Conservation (phyloP, 2,113 vertebrate genomes). For the Coreoperca whiteheadi region DNA sequence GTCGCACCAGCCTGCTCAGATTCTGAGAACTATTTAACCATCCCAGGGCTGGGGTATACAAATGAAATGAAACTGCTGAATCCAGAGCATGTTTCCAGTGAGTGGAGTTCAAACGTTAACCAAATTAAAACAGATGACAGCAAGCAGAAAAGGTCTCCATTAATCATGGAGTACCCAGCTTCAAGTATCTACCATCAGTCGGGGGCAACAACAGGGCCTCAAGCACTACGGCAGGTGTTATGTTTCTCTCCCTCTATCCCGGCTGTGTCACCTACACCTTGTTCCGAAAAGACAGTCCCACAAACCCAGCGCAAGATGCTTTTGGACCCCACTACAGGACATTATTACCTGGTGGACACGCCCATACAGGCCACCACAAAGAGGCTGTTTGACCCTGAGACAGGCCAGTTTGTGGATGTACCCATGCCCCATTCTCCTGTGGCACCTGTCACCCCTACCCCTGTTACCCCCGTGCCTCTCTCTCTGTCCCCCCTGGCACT, state of each 20-base stretch:
- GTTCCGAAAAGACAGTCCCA: conserved; percentile 57
- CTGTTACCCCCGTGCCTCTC: conserved; percentile 77
- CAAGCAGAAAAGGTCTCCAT: conserved; percentile 67
- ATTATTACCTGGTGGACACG: conserved; percentile 95
- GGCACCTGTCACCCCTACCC: conserved; percentile 70
- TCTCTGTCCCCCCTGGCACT: conserved; percentile 78
- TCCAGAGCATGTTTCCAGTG: conserved; percentile 34
- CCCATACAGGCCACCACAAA: conserved; percentile 88
- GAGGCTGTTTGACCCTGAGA: conserved; percentile 94
- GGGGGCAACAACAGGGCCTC: conserved; percentile 67
- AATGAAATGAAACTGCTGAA: conserved; percentile 63
- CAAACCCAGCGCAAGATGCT: conserved; percentile 94
- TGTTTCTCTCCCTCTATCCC: conserved; percentile 85
- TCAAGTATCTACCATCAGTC: conserved; percentile 84
- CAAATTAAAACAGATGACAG: conserved; percentile 42
- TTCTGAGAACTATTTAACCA: conserved; percentile 90
- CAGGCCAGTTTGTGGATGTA: conserved; percentile 95
- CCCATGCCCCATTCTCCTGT: conserved; percentile 85
- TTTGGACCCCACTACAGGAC: conserved; percentile 93
- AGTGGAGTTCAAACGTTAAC: conserved; percentile 26
- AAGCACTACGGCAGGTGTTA: conserved; percentile 80
- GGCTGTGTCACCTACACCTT: conserved; percentile 67
- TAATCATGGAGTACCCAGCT: conserved; percentile 75
- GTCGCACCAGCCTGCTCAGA: conserved; percentile 72
- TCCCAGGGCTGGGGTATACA: conserved; percentile 83